Percentiles rank a stretch among this genome's conserved stretches.
Conservation (phyloP, 2,888 invertebrate genomes). For the Myathropa florea region DNA sequence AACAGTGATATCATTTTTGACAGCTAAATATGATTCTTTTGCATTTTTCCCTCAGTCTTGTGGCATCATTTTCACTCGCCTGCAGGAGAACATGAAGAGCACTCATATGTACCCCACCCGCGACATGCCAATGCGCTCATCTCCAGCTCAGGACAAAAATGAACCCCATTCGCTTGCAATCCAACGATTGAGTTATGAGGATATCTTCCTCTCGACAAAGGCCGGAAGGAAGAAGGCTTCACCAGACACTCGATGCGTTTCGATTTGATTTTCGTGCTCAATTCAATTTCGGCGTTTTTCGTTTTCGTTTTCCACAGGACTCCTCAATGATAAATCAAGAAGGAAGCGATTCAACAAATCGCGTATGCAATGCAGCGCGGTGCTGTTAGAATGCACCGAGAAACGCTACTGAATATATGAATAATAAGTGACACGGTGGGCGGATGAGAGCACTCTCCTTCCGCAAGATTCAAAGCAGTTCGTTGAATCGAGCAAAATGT, state of each 20-base stretch:
- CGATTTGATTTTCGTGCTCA: slow-evolving; percentile 61
- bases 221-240: background rate
- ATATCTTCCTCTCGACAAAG: background rate
- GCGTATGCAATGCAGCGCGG: background rate
- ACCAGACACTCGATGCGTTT: slow-evolving; percentile 11
- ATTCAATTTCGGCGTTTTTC: slow-evolving; percentile 48
- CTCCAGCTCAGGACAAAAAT: background rate
- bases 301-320: slow-evolving; percentile 29
- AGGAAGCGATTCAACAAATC: slow-evolving; percentile 55
- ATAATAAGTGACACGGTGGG: slow-evolving; percentile 47
- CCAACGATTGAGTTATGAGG: slow-evolving; percentile 1
- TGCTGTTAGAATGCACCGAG: background rate
- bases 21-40: background rate
- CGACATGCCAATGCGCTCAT: background rate
- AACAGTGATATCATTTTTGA: no score
- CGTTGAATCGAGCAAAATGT: slow-evolving; percentile 32
- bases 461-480: background rate
- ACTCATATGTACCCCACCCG: background rate
- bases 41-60: background rate
- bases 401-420: slow-evolving; percentile 51
- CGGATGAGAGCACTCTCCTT: background rate
- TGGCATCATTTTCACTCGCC: background rate
- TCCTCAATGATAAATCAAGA: slow-evolving; percentile 47
- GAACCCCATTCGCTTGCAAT: slow-evolving; percentile 25
- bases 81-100: background rate